Conservation (phyloP, 2,797 vertebrate genomes). For the Calcarius lapponicus region DNA sequence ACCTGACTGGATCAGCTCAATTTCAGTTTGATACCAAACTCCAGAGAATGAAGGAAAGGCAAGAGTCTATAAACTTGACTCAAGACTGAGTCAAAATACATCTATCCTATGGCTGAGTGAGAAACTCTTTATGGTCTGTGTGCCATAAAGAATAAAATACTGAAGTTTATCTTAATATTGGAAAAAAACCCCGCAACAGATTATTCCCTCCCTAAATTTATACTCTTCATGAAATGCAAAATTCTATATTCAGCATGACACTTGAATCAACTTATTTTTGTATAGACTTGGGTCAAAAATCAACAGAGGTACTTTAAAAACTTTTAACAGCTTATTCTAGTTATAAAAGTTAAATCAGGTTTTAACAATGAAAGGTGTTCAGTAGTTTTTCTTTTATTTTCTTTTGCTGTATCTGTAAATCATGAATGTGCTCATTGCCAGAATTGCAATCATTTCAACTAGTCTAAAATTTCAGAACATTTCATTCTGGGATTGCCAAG, state of each 20-base stretch:
- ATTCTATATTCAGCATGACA: neutral
- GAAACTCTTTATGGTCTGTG: neutral
- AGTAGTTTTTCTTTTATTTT: conserved; percentile 3
- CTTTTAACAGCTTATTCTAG: conserved; percentile 2
- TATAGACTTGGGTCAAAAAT: neutral
- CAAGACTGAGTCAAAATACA: neutral
- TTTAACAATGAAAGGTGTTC: conserved; percentile 39
- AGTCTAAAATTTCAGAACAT: neutral
- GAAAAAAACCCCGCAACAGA: accelerated
- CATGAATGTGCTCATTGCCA: conserved; percentile 7
- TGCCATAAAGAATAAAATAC: neutral
- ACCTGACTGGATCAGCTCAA: neutral
- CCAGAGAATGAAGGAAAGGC: neutral
- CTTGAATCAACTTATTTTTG: neutral
- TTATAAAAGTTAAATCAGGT: conserved; percentile 25
- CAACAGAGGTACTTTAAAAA: conserved; percentile 36
- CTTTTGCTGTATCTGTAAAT: conserved; percentile 7
- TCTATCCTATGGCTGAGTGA: neutral
- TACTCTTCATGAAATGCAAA: neutral
- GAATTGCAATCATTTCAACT: neutral
- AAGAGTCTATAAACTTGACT: neutral
- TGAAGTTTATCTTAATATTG: neutral
- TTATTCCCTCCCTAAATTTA: neutral
- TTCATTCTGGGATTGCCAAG: neutral
- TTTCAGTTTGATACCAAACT: neutral